Percentiles rank a stretch among this genome's conserved stretches.
These are phyloP conservation scores for Mimumesa dahlbomi DNA, from an alignment of 2,888 invertebrate genomes.

Conservation along the genomic window DNA sequence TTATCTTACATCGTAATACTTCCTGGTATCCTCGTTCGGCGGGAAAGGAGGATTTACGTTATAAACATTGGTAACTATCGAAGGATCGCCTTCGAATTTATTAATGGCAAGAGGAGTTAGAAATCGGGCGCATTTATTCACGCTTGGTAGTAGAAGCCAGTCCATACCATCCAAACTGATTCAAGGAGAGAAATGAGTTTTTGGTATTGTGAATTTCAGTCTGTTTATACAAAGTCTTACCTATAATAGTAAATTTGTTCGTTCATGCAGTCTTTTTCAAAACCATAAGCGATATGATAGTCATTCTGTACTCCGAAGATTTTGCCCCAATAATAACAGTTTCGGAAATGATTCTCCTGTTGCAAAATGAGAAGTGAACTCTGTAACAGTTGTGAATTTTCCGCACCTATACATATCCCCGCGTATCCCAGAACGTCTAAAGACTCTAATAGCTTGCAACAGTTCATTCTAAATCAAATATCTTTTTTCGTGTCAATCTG, in stretches of 20 bases:
- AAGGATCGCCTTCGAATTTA: conserved; percentile 80
- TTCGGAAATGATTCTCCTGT: conserved; percentile 91
- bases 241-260: conserved; percentile 90
- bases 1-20: conserved; percentile 54
- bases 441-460: conserved; percentile 81
- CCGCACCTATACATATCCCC: conserved; percentile 87
- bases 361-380: conserved; percentile 90
- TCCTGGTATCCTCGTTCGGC: conserved; percentile 63
- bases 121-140: conserved; percentile 78
- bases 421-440: conserved; percentile 83
- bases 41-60: conserved; percentile 81
- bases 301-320: conserved; percentile 88
- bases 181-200: not conserved
- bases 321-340: conserved; percentile 93
- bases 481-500: not conserved
- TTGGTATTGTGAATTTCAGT: no score
- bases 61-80: conserved; percentile 67
- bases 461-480: conserved; percentile 81
- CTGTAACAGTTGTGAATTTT: conserved; percentile 87
- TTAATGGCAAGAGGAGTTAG: conserved; percentile 80
- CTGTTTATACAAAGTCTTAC: conserved; percentile 71
- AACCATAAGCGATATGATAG: conserved; percentile 92
- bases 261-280: conserved; percentile 86
- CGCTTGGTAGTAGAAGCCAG: conserved; percentile 85
- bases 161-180: conserved; percentile 84